Base-by-base conservation (phyloP, 2,888 invertebrate genomes). In the Podotricha telesiphe region DNA sequence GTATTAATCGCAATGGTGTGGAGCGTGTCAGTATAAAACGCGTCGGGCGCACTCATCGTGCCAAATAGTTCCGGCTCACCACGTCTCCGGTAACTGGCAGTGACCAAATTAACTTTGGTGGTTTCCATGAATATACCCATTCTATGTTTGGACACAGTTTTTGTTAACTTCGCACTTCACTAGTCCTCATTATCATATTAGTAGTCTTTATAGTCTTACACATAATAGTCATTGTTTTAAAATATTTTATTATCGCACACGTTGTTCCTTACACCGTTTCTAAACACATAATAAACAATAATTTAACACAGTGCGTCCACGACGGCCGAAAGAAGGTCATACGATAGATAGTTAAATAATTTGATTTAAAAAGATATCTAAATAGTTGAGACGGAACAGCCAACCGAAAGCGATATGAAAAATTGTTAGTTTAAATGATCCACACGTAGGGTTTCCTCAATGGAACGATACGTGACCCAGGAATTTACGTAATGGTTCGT, bases 91-190 rank as follows among this genome's bases (percentile, higher is more conserved):
- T 83, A 85, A 78, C 85, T 83, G 83, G 83, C 84, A 82, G 85
- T 84, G 81, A 86, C 87, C 86, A 88, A 86, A 83, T 88, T 89
- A 79, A 84, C 87, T 83, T 92, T 87, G 80, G 88, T 82, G 81
- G 86, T 80, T 86, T 93, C 92, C 91, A 91, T 93, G 82, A 88
- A 88, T 85, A 89, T 88, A 87, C 92, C 93, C 93, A 93, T 93
- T 87, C 92, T 93, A 90, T 78, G 81, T 84, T 80, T 83, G 84
- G 80, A 76, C 76, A 77, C 76, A 74, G 77, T 76, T 76, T 78
- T 79, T 78, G 77, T 79, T 87, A 87, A 83, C 80, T 85, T 66
- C 76, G 71, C 71, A 75, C 62, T 78, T 73, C 76, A 77, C 68
- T 70, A 77, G 77, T 84, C 75, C 79, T 74, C 86, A 86, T 85